These are phyloP conservation scores for Amphipyra berbera DNA, from an alignment of 2,888 invertebrate genomes.

Conservation along the genomic window DNA sequence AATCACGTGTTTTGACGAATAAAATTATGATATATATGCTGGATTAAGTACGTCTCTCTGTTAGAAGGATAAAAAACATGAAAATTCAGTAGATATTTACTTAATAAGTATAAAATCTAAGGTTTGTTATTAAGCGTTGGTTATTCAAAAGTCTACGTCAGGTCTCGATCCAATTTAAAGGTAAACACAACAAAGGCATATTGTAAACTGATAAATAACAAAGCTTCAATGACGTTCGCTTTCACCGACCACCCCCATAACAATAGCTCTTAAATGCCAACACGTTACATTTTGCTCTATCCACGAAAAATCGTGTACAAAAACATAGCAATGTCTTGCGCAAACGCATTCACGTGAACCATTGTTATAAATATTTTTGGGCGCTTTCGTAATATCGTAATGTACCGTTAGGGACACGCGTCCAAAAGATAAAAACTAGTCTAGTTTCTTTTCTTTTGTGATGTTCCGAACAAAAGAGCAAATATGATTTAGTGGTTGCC, in stretches of 20 bases:
- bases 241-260: constrained; percentile 84
- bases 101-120: background rate
- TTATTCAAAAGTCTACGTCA: constrained; percentile 20
- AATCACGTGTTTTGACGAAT: background rate
- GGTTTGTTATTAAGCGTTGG: background rate
- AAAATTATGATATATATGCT: too few relatives aligned
- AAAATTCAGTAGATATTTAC: background rate
- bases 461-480: constrained; percentile 75
- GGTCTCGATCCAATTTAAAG: constrained; percentile 42
- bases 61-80: background rate
- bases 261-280: constrained; percentile 73
- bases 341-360: constrained; percentile 81
- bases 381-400: constrained; percentile 76
- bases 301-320: constrained; percentile 83
- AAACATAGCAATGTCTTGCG: constrained; percentile 81
- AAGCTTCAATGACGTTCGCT: constrained; percentile 69
- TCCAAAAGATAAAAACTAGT: constrained; percentile 79
- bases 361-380: constrained; percentile 79
- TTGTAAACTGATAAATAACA: constrained; percentile 58
- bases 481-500: constrained; percentile 84
- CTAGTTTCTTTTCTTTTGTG: constrained; percentile 81
- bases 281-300: constrained; percentile 73
- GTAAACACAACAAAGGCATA: constrained; percentile 49
- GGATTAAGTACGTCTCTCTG: background rate
- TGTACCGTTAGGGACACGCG: constrained; percentile 83